Evolutionary conservation across 35 echinoderm and acorn worm species (phyloP), one percentile per base, ranked within the genome.

Genomic region (Holothuria glaberrima): DNA sequence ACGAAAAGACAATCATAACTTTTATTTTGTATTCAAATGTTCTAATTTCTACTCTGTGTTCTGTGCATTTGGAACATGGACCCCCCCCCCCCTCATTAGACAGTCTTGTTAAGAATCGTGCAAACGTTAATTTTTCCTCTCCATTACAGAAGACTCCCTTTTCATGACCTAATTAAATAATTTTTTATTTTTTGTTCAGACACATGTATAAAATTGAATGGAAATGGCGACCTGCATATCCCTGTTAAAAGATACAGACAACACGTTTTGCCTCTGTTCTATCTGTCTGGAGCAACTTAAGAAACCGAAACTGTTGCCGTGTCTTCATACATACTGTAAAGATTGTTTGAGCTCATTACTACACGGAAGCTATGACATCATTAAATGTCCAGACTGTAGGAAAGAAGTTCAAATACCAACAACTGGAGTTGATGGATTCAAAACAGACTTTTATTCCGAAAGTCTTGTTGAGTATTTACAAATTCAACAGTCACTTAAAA

Each of bases 391-490:
- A 21, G 27, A 54, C 12, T 82, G 79, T 18, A 20, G 57, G n/a
- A 3, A 27, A 13, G 28, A 12, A 18, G 20, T 7, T 33, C 10
- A 24, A 19, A 82, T 82, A 9, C 79, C 54, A 4, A 12, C 20
- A 27, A 45, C 54, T 58, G 79, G 79, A 18, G 79, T 82, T 9
- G 79, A 82, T 82, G 79, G 79, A 18, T 82, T 48, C 28, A 82
- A 82, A 60, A 58, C 79, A 20, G 79, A 82, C 25, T 82, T 82
- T 58, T 50, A 82, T 33, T 30, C 57, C 41, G 54, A 82, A 26
- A 45, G 18, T 25, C 9, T 82, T 21, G 6, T 82, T 9, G 20
- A 82, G 30, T 82, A 54, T 33, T 12, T 82, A 10, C 17, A 56
- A 24, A 41, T 82, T 30, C 46, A 82, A 17, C 22, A 58, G 38